These are phyloP conservation scores for Nettapus auritus DNA, from an alignment of 2,113 vertebrate species.

Conservation along the genomic window DNA sequence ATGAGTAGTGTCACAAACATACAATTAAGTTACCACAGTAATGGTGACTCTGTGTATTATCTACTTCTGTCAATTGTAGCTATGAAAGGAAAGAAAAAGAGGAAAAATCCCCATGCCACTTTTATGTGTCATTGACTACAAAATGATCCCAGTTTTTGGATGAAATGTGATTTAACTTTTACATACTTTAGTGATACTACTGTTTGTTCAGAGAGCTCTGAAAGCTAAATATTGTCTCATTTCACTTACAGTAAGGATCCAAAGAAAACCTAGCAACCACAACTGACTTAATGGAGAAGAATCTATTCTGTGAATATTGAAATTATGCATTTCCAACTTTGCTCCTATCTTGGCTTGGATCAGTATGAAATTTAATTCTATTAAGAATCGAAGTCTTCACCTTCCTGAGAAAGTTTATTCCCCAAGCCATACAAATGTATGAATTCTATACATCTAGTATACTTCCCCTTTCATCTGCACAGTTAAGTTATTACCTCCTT, in stretches of 20 bases:
- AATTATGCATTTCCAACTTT: constrained; percentile 25
- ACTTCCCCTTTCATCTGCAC: constrained; percentile 3
- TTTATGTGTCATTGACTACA: not conserved
- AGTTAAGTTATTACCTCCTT: constrained; percentile 66
- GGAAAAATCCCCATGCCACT: not conserved
- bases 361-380: constrained; percentile 37
- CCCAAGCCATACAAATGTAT: constrained; percentile 13
- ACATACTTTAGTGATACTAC: not conserved
- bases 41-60: not conserved
- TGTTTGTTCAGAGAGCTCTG: not conserved
- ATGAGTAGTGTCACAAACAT: not conserved
- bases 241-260: constrained; percentile 27
- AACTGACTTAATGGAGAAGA: constrained; percentile 23
- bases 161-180: not conserved
- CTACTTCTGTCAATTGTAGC: not conserved
- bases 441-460: not conserved
- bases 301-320: constrained; percentile 41
- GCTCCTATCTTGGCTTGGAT: constrained; percentile 36
- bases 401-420: constrained; percentile 10
- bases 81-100: not conserved
- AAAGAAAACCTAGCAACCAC: not conserved
- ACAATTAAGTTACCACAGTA: not conserved
- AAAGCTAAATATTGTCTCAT: constrained; percentile 14
- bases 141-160: not conserved
- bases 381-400: constrained; percentile 31